These are phyloP conservation scores for Isoperla grammatica DNA, from an alignment of 2,888 invertebrate genomes.

Conservation along the genomic window DNA sequence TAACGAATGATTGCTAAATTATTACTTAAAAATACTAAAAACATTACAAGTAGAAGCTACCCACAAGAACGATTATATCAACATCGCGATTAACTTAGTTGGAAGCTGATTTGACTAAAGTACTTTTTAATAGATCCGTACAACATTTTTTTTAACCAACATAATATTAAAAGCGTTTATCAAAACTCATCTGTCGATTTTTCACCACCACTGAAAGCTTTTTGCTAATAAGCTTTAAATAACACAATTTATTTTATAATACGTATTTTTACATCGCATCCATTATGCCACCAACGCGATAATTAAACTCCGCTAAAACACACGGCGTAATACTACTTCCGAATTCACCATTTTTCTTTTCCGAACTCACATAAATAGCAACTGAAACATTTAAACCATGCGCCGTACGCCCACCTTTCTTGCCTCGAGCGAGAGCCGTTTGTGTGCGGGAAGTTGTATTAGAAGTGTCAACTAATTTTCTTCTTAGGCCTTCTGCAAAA, in stretches of 20 bases:
- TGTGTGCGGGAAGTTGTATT: slow-evolving; percentile 28
- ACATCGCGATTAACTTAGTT: no score
- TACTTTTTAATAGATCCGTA: no score
- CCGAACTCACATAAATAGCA: slow-evolving; percentile 31
- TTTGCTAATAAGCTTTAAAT: no score
- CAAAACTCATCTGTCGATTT: no score
- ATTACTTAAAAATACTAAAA: no score
- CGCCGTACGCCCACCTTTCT: slow-evolving; percentile 35
- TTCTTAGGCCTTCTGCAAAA: slow-evolving; percentile 50
- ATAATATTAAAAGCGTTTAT: no score
- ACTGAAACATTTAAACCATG: slow-evolving; percentile 28
- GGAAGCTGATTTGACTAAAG: no score
- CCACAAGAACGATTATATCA: no score
- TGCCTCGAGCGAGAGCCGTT: slow-evolving; percentile 34
- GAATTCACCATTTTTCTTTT: slow-evolving; percentile 31
- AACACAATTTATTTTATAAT: neutral
- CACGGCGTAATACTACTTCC: slow-evolving; percentile 28
- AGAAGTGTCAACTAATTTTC: slow-evolving; percentile 51
- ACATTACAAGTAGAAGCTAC: no score
- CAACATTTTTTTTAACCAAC: no score
- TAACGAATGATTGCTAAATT: neutral
- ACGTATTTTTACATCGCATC: no score
- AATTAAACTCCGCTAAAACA: slow-evolving; percentile 30
- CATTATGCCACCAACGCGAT: slow-evolving; percentile 23
- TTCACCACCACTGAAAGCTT: no score